Conservation (phyloP, 35 echinoderm and acorn worm species). For the Amphiura filiformis region DNA sequence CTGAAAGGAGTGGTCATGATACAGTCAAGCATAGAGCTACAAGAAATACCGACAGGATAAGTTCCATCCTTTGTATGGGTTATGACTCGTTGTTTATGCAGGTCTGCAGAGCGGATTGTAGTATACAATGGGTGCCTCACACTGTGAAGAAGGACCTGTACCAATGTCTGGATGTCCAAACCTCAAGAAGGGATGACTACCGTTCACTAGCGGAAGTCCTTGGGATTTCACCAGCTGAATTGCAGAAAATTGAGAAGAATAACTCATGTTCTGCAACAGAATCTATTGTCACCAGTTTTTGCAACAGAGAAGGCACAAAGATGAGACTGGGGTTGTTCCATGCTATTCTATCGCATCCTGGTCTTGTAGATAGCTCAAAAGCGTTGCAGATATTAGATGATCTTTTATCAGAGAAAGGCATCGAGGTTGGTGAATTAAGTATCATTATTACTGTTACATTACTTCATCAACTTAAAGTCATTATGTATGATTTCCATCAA, state of each 20-base stretch:
- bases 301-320: background rate
- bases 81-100: constrained; percentile 11
- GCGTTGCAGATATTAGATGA: background rate
- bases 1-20: background rate
- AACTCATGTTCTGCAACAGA: background rate
- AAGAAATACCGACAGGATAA: constrained; percentile 15
- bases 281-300: background rate
- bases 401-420: background rate
- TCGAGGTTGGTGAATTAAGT: no score
- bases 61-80: constrained; percentile 17
- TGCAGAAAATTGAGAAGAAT: background rate
- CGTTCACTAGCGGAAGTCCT: background rate
- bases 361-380: background rate
- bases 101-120: background rate
- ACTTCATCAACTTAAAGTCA: no score
- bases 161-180: constrained; percentile 4
- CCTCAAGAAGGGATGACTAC: constrained; percentile 15
- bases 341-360: background rate
- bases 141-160: background rate
- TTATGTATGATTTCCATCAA: no score
- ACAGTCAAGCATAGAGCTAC: constrained; percentile 7
- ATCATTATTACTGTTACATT: no score
- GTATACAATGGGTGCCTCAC: background rate
- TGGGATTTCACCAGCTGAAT: background rate
- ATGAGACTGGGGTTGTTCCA: background rate